Conservation (phyloP, 2,113 vertebrate species). For the Oreochromis niloticus region DNA sequence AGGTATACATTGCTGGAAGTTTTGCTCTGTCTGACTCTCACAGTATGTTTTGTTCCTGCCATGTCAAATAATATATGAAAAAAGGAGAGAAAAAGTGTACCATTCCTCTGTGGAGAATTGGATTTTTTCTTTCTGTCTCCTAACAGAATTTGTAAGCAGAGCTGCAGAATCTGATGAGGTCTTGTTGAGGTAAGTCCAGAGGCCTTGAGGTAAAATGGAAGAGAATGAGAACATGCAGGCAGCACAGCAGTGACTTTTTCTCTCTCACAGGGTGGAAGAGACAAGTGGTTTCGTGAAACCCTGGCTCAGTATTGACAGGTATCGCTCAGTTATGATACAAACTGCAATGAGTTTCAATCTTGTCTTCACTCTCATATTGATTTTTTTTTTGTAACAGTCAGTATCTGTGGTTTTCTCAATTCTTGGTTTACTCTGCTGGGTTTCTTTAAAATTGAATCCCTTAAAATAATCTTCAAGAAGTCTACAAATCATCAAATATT, state of each 20-base stretch:
- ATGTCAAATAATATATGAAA: conserved; percentile 58
- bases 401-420: background rate
- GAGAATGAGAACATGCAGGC: conserved; percentile 35
- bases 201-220: conserved; percentile 51
- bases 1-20: conserved; percentile 38
- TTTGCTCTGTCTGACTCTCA: conserved; percentile 39
- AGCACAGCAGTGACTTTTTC: background rate
- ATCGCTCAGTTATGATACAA: conserved; percentile 9
- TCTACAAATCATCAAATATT: background rate
- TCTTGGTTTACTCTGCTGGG: background rate
- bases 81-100: conserved; percentile 6
- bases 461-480: background rate
- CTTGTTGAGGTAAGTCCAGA: conserved; percentile 38
- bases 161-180: conserved; percentile 55
- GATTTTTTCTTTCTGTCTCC: conserved; percentile 43
- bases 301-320: background rate
- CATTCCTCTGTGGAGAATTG: conserved; percentile 39
- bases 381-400: background rate
- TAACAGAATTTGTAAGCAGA: conserved; percentile 55
- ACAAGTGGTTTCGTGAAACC: conserved; percentile 9
- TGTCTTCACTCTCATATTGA: background rate
- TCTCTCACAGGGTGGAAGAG: background rate
- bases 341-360: background rate
- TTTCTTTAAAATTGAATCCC: background rate
- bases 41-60: conserved; percentile 27